phyloP scores from a whole-genome alignment of 30 jellyfish, hydroid and myxozoan genomes.

The Cassiopea andromeda region DNA sequence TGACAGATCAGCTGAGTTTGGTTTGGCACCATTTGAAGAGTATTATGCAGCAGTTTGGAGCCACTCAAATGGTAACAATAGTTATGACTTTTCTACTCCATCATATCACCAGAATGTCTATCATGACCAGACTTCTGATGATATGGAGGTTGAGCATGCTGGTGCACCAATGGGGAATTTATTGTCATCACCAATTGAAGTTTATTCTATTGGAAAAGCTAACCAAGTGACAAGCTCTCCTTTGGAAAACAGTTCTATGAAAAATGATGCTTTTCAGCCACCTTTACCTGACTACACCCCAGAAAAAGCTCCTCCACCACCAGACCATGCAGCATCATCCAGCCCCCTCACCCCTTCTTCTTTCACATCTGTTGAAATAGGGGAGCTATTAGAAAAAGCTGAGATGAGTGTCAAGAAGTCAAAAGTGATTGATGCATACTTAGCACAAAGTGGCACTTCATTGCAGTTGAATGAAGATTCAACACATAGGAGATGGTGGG shows the following conservation, averaged over 20 bases:
- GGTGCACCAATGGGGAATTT: background rate
- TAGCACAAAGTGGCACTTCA: conserved; percentile 52
- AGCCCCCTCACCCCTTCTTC: conserved; percentile 11
- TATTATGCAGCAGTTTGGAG: conserved; percentile 1
- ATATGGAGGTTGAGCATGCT: conserved; percentile 48
- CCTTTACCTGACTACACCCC: conserved; percentile 59
- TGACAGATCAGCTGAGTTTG: conserved; percentile 60
- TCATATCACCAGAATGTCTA: background rate
- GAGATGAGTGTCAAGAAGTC: conserved; percentile 46
- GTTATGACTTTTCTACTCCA: background rate
- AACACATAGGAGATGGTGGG: conserved; percentile 92
- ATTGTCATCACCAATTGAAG: background rate
- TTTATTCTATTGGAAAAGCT: conserved; percentile 17
- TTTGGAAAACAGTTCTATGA: background rate
- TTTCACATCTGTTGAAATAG: conserved; percentile 50
- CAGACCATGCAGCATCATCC: conserved; percentile 39
- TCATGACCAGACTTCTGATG: background rate
- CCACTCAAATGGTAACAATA: background rate
- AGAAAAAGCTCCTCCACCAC: conserved; percentile 85
- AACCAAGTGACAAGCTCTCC: background rate
- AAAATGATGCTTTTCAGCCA: conserved; percentile 1
- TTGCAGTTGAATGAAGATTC: conserved; percentile 23
- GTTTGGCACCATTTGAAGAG: conserved; percentile 64
- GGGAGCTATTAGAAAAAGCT: conserved; percentile 54
- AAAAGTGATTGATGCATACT: conserved; percentile 37